Evolutionary conservation across 2,113 vertebrate species (phyloP).

Genomic region (Butorides virescens): DNA sequence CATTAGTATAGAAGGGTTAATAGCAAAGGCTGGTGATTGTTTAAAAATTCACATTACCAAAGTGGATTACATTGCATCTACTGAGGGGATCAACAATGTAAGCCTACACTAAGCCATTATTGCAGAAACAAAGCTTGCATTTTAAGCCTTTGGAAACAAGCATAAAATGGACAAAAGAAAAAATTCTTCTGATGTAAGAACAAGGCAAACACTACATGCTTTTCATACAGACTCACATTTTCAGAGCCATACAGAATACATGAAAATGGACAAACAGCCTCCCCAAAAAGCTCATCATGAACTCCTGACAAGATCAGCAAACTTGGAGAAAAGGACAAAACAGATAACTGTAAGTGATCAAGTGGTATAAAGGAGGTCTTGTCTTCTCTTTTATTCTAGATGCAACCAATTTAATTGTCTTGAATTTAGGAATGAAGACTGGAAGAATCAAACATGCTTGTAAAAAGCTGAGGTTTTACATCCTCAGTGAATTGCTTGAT

Average conservation of each 20-base stretch:
- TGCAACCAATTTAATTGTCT: conserved; percentile 15
- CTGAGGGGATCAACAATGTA: conserved; percentile 85
- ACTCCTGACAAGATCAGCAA: conserved; percentile 66
- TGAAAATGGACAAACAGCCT: conserved; percentile 68
- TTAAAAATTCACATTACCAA: conserved; percentile 88
- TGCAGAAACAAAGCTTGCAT: conserved; percentile 89
- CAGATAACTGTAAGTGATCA: conserved; percentile 50
- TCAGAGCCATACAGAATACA: conserved; percentile 64
- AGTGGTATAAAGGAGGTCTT: conserved; percentile 45
- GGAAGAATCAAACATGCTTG: neutral
- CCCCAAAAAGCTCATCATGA: conserved; percentile 67
- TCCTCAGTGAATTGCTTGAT: neutral
- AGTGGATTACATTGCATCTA: conserved; percentile 88
- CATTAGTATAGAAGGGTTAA: conserved; percentile 83
- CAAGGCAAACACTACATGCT: conserved; percentile 81
- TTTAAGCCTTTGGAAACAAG: conserved; percentile 87
- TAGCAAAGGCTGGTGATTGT: conserved; percentile 78
- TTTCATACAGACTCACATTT: conserved; percentile 78
- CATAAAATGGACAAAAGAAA: conserved; percentile 86
- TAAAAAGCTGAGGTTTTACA: neutral
- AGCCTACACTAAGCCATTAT: conserved; percentile 86
- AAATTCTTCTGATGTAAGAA: conserved; percentile 87
- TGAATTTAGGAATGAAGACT: neutral
- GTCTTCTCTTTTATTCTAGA: conserved; percentile 27
- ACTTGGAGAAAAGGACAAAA: conserved; percentile 51